phyloP scores from a whole-genome alignment of 1,140 invertebrate species.

The Yoshiicerus persimilis region DNA sequence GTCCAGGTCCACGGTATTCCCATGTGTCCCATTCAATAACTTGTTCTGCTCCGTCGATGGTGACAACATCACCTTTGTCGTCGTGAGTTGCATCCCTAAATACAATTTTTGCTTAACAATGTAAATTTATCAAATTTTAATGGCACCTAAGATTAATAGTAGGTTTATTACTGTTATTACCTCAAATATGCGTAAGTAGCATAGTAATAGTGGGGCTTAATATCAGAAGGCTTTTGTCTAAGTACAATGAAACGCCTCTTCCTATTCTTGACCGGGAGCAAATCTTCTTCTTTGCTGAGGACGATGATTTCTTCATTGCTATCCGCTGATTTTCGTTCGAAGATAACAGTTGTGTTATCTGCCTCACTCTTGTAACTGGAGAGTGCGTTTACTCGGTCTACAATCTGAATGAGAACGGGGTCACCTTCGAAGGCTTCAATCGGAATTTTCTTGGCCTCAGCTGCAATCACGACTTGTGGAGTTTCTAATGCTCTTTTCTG shows the following conservation, averaged over 20 bases:
- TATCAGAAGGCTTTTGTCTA: not conserved
- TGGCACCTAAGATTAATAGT: too few species aligned
- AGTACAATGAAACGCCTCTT: not conserved
- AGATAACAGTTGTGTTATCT: not conserved
- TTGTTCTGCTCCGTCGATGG: not conserved
- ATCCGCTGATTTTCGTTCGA: not conserved
- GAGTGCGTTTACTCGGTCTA: not conserved
- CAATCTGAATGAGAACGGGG: not conserved
- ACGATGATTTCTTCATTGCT: not conserved
- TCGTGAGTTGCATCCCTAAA: not conserved
- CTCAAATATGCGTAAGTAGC: not conserved
- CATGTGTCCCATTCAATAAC: conserved; percentile 4
- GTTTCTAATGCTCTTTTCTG: not conserved
- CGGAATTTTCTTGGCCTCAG: not conserved
- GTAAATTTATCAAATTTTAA: not conserved
- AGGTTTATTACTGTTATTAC: too few species aligned
- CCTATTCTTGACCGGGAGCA: not conserved
- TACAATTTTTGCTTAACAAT: not conserved
- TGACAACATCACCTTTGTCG: not conserved
- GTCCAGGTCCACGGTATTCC: not conserved
- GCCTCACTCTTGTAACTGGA: not conserved
- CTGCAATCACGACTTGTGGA: not conserved
- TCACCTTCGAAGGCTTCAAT: not conserved
- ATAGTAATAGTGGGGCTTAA: not conserved
- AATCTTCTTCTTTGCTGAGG: not conserved